These are phyloP conservation scores for Centroberyx gerrardi DNA, from an alignment of 2,797 vertebrate genomes.

Conservation along the genomic window DNA sequence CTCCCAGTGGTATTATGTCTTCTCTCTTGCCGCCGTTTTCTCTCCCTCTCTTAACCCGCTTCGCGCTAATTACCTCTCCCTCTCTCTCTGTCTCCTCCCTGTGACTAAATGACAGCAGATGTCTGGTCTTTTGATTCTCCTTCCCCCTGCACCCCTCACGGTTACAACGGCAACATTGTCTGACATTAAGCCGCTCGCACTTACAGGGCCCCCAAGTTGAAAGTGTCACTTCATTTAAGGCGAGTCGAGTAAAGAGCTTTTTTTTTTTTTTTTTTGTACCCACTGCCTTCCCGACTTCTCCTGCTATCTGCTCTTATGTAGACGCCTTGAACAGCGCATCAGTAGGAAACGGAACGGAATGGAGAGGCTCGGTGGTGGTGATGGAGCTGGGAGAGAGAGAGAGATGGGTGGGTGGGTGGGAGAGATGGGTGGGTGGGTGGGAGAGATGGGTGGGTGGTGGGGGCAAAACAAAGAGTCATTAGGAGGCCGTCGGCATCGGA, in stretches of 20 bases:
- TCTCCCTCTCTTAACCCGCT: conserved; percentile 52
- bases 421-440: too few relatives aligned
- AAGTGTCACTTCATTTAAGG: conserved; percentile 69
- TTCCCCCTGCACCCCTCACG: conserved; percentile 35
- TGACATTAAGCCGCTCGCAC: conserved; percentile 70
- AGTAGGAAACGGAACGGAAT: neutral
- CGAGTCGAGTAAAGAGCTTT: conserved; percentile 45
- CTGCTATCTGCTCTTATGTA: conserved; percentile 20
- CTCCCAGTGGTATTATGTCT: conserved; percentile 36
- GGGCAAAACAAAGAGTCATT: neutral
- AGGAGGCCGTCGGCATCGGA: neutral
- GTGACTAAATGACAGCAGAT: conserved; percentile 68
- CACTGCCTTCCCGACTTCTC: conserved; percentile 27
- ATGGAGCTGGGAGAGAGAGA: neutral
- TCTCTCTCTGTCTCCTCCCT: conserved; percentile 23
- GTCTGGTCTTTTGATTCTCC: conserved; percentile 58
- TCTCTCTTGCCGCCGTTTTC: conserved; percentile 37
- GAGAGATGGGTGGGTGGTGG: neutral
- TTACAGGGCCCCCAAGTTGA: conserved; percentile 46
- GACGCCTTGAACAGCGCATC: conserved; percentile 6
- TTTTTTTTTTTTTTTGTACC: neutral
- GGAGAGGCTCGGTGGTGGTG: neutral
- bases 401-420: neutral
- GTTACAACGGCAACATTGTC: conserved; percentile 55
- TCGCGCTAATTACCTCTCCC: conserved; percentile 66